Evolutionary conservation across 2,888 invertebrate genomes (phyloP), one percentile per base, ranked within the genome.

Genomic region (Nesidiocoris tenuis): DNA sequence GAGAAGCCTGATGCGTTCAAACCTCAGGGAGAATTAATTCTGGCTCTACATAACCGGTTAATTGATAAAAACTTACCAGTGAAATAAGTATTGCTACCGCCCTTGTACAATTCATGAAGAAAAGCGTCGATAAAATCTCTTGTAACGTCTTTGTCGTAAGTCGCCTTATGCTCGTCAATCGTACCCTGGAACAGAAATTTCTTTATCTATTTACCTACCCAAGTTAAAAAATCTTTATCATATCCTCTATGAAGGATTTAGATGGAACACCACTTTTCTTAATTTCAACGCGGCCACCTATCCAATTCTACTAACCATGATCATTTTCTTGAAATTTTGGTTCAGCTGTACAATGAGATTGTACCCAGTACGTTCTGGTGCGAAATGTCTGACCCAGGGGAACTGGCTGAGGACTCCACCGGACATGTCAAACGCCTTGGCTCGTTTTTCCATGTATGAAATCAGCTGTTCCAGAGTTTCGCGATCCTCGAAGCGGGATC

Each of bases 61-160:
- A n/a, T n/a, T n/a, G n/a, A n/a, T n/a, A n/a, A n/a, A n/a, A n/a
- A n/a, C n/a, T 75, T 83, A 87, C 87, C 85, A 77, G 86, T 85
- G 78, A 86, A 87, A 25, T n/a, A 75, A 17, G 75, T 25, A 39
- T 67, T 18, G 22, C 23, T 61, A 82, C 82, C 2, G 82, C 80
- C 1, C 81, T 78, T 82, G 56, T 77, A 21, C 87, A 90, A 89
- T 84, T 90, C 88, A 22, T 85, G 84, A 5, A 90, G 84, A 79
- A 87, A 90, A 65, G 88, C 85, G 81, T 88, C 88, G 63, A 90
- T 89, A n/a, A 90, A 82, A 82, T 90, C 90, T 68, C 84, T 84
- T 1, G 85, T 83, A 64, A 84, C 83, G 0, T 85, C 86, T 0
- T 85, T 81, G 0, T 83, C 81, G 80, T 87, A 86, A 0, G 82